Evolutionary conservation across 2,113 vertebrate genomes (phyloP), one percentile per base, ranked within the genome.

Genomic region (Protobothrops mucrosquamatus): DNA sequence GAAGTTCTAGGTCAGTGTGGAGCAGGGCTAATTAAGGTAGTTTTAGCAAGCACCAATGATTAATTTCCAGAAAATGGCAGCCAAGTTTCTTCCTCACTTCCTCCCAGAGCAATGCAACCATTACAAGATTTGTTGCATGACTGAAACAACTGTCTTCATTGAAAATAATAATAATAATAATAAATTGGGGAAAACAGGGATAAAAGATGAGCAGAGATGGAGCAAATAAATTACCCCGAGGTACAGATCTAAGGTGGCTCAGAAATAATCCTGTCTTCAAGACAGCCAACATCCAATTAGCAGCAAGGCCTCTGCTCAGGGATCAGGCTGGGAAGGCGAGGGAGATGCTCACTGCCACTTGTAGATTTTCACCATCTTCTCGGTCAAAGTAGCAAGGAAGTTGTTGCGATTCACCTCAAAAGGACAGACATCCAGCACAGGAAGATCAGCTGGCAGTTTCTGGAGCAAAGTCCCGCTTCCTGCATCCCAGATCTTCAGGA

Each of bases 301-400:
- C 29, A 87, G 23, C 46, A 59, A 52, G 54, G 23, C n/a, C 18
- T 0, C 0, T 29, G 1, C 15, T n/a, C 9, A 6, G 89, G 10
- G 55, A 86, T 26, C 24, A 48, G 74, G 43, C 20, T 20, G 22
- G 24, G 22, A 46, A 29, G 43, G 26, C 93, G 89, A 87, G 95
- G 92, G 93, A 56, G 2, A 0, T 39, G 2, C 56, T 99, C 97
- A 99, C 92, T 98, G 98, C 99, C 99, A 99, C 94, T 96, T 98
- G 97, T 99, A 99, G 89, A 99, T 95, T 94, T 98, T 99, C 86
- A 99, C 98, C 93, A 94, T 97, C 96, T 99, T 99, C 97, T 99
- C 99, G 0, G 99, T 99, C 52, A 99, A 98, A 2, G 98, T 98
- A 15, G 98, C 98, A 96, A 99, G 96, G 94, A 98, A 98, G 96